phyloP scores from a whole-genome alignment of 1,140 invertebrate genomes.

The Subanguina moxae region DNA sequence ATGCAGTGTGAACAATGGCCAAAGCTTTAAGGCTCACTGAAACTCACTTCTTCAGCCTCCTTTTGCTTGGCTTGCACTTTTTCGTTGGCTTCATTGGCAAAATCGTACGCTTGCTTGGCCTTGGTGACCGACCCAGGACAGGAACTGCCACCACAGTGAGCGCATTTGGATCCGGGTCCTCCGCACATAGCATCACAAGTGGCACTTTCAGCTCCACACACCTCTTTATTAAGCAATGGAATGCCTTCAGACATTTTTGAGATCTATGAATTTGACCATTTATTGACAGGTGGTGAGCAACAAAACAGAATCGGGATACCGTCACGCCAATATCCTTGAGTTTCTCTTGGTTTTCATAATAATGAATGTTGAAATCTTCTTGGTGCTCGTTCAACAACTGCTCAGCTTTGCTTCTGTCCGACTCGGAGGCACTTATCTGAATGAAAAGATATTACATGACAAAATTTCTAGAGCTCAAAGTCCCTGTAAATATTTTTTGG shows the following conservation, averaged over 20 bases:
- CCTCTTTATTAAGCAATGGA: slow-evolving; percentile 50
- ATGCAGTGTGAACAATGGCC: not conserved
- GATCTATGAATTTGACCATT: slow-evolving; percentile 22
- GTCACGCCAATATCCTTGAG: slow-evolving; percentile 41
- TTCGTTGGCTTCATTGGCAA: slow-evolving; percentile 52
- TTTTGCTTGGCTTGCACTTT: slow-evolving; percentile 54
- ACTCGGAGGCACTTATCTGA: slow-evolving; percentile 34
- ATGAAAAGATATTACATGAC: too few species aligned
- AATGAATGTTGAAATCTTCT: slow-evolving; percentile 55
- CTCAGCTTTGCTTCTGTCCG: slow-evolving; percentile 38
- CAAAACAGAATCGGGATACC: not conserved
- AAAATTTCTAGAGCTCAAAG: too few species aligned
- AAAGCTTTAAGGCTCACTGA: not conserved
- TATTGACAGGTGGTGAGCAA: not conserved
- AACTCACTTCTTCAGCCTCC: slow-evolving; percentile 47
- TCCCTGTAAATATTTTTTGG: too few species aligned
- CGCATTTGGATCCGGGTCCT: slow-evolving; percentile 47
- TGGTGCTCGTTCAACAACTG: slow-evolving; percentile 50
- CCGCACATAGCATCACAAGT: slow-evolving; percentile 56
- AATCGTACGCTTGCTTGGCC: slow-evolving; percentile 53
- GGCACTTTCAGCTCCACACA: slow-evolving; percentile 51
- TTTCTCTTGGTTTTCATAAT: slow-evolving; percentile 49
- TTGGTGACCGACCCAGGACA: slow-evolving; percentile 57
- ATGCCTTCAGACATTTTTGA: slow-evolving; percentile 36
- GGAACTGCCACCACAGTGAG: slow-evolving; percentile 54